Conservation (phyloP, 1,140 invertebrate species). For the Dendrolimus punctatus region DNA sequence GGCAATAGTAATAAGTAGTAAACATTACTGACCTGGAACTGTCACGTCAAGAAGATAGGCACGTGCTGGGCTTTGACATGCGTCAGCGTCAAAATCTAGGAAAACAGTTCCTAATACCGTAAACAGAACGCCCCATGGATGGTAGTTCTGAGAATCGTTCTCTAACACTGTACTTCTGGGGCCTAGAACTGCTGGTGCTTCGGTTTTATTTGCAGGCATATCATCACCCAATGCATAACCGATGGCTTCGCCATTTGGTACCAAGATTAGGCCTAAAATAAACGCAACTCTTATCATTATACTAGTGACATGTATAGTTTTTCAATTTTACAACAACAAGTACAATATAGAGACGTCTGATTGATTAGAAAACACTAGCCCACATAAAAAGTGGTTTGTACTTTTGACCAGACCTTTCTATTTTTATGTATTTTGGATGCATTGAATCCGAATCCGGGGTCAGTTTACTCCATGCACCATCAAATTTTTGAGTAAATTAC, state of each 20-base stretch:
- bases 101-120: slow-evolving; percentile 94
- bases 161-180: slow-evolving; percentile 56
- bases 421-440: no score
- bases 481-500: no score
- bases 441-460: no score
- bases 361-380: no score
- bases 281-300: neutral
- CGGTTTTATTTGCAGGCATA: slow-evolving; percentile 46
- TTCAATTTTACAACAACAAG: no score
- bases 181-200: slow-evolving; percentile 42
- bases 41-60: slow-evolving; percentile 95
- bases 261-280: slow-evolving; percentile 83
- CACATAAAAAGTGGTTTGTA: no score
- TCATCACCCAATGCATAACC: slow-evolving; percentile 87
- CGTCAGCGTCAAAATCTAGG: slow-evolving; percentile 96
- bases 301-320: no score
- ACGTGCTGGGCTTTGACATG: slow-evolving; percentile 94
- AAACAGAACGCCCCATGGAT: slow-evolving; percentile 92
- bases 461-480: no score
- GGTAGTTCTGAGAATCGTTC: slow-evolving; percentile 49
- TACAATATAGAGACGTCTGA: no score
- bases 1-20: neutral
- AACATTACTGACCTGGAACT: slow-evolving; percentile 78
- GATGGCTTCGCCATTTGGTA: slow-evolving; percentile 91
- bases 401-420: no score